phyloP scores from a whole-genome alignment of 2,797 vertebrate species.

The Melanotaenia nigrans region DNA sequence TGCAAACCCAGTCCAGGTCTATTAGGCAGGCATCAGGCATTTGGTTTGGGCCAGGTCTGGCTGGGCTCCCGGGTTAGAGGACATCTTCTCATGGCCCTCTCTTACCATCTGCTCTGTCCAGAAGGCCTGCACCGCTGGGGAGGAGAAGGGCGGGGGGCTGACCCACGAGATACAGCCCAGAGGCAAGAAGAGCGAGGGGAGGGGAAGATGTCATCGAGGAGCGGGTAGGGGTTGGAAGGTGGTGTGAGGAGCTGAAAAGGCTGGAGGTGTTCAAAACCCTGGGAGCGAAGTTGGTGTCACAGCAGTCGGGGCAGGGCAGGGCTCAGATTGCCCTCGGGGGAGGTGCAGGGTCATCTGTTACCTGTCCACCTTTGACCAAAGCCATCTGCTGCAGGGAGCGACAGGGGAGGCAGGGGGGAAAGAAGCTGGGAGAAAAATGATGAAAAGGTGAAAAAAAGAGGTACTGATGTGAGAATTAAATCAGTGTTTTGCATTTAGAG shows the following conservation, averaged over 20 bases:
- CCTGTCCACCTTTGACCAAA: conserved; percentile 82
- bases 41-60: conserved; percentile 75
- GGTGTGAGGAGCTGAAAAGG: conserved; percentile 32
- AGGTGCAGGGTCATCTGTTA: conserved; percentile 76
- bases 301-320: conserved; percentile 55
- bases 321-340: conserved; percentile 59
- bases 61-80: conserved; percentile 83
- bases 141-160: conserved; percentile 38
- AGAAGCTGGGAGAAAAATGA: conserved; percentile 19
- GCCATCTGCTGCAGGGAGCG: conserved; percentile 78
- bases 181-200: conserved; percentile 43
- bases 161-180: conserved; percentile 53
- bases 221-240: conserved; percentile 12
- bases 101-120: conserved; percentile 84
- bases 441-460: conserved; percentile 34
- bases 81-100: conserved; percentile 80
- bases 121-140: conserved; percentile 77
- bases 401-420: conserved; percentile 9
- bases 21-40: conserved; percentile 76
- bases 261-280: conserved; percentile 34
- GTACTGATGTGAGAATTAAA: conserved; percentile 43
- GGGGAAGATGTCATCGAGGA: conserved; percentile 13
- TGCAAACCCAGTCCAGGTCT: conserved; percentile 70
- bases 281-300: conserved; percentile 12
- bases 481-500: conserved; percentile 45